These are phyloP conservation scores for Gortyna flavago DNA, from an alignment of 2,888 invertebrate species.

Conservation along the genomic window DNA sequence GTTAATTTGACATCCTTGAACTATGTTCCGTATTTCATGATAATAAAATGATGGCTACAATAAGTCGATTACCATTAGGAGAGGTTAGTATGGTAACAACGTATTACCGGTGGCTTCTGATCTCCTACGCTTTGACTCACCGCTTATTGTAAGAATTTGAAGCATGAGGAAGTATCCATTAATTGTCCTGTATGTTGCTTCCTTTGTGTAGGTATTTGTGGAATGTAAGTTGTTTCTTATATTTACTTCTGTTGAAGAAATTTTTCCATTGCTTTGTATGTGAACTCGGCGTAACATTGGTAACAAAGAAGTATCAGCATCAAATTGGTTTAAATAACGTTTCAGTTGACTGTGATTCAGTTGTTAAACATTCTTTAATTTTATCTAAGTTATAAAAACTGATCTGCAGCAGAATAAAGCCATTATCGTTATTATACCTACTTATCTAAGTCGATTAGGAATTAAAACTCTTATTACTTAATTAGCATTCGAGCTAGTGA, in stretches of 20 bases:
- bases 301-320: not conserved
- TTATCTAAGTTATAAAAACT: not conserved
- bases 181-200: slow-evolving; percentile 46
- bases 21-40: not conserved
- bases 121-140: slow-evolving; percentile 60
- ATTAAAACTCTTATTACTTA: not conserved
- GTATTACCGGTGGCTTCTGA: slow-evolving; percentile 42
- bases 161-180: slow-evolving; percentile 63
- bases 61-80: slow-evolving; percentile 29
- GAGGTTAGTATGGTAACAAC: slow-evolving; percentile 19
- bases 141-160: slow-evolving; percentile 59
- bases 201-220: slow-evolving; percentile 47
- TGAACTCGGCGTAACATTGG: not conserved
- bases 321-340: not conserved
- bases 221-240: slow-evolving; percentile 34
- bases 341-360: not conserved
- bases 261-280: slow-evolving; percentile 11
- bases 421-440: not conserved
- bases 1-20: slow-evolving; percentile 14
- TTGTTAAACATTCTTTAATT: not conserved
- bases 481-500: slow-evolving; percentile 1
- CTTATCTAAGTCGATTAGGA: not conserved
- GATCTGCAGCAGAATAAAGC: not conserved
- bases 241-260: slow-evolving; percentile 1
- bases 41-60: slow-evolving; percentile 28